These are phyloP conservation scores for Ophion slaviceki DNA, from an alignment of 2,888 invertebrate genomes.

Conservation along the genomic window DNA sequence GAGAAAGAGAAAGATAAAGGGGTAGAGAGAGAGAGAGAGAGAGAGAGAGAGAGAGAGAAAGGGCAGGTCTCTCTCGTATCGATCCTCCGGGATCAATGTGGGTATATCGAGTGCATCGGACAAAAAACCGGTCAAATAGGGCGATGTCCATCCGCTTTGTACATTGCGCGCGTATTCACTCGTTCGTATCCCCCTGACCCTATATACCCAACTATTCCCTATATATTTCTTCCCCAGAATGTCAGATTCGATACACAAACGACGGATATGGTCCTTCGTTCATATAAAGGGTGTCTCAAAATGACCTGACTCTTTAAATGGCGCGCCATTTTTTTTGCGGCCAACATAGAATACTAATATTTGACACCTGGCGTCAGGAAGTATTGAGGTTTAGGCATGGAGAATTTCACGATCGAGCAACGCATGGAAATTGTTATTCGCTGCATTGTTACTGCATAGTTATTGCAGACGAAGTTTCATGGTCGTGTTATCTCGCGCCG, in stretches of 20 bases:
- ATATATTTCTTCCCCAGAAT: conserved; percentile 9
- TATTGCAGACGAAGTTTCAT: no score
- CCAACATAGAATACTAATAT: no score
- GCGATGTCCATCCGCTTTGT: conserved; percentile 58
- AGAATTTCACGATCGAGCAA: no score
- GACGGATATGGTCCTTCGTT: not conserved
- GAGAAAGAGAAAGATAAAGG: conserved; percentile 32
- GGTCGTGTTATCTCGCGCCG: no score
- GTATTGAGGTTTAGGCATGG: no score
- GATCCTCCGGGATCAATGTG: conserved; percentile 44
- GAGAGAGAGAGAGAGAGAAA: conserved; percentile 30
- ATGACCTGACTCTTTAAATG: no score
- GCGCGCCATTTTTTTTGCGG: no score
- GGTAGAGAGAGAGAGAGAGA: conserved; percentile 38
- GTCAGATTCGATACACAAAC: conserved; percentile 22
- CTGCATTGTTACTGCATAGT: no score
- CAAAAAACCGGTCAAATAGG: conserved; percentile 62
- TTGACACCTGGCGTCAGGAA: no score
- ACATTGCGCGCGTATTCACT: conserved; percentile 35
- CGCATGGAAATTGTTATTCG: no score
- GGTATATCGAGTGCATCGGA: conserved; percentile 54
- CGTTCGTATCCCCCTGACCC: conserved; percentile 30
- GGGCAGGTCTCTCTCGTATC: conserved; percentile 35
- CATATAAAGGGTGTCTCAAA: no score
- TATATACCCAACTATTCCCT: not conserved